A percentile compares a stretch with the other conserved stretches of the same genome.
These are phyloP conservation scores for Mesorhabditis spiculigera DNA, from an alignment of 2,888 invertebrate species.

Conservation along the genomic window DNA sequence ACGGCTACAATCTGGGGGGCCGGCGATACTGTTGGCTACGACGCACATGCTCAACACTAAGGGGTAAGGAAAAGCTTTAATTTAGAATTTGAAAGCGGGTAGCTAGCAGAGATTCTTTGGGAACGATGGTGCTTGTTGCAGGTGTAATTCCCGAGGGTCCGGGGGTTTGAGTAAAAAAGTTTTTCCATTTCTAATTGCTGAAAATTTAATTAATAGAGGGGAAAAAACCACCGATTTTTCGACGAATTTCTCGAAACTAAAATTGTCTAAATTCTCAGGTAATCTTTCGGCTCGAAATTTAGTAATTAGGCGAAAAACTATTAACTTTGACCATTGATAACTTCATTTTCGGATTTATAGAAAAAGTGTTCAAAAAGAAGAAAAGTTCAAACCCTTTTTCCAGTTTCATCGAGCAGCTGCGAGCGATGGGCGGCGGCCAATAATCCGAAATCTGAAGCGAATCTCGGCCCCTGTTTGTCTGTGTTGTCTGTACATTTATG, in stretches of 20 bases:
- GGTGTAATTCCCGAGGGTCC: too few relatives aligned
- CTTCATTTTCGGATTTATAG: not conserved
- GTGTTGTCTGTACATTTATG: too few relatives aligned
- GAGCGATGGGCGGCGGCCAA: not conserved
- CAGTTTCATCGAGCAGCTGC: not conserved
- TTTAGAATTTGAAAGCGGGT: not conserved
- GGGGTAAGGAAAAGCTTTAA: slow-evolving; percentile 15
- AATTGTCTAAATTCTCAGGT: not conserved
- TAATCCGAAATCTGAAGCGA: not conserved
- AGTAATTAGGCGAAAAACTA: not conserved
- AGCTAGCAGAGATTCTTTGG: not conserved
- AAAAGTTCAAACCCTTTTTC: not conserved
- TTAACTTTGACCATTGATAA: not conserved
- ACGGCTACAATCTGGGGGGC: slow-evolving; percentile 23
- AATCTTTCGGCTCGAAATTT: not conserved
- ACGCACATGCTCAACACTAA: slow-evolving; percentile 46
- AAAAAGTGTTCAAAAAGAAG: not conserved
- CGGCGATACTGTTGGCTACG: slow-evolving; percentile 39
- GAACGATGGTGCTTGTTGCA: too few relatives aligned
- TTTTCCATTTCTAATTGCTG: too few relatives aligned
- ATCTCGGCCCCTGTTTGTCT: too few relatives aligned
- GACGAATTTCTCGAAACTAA: too few relatives aligned
- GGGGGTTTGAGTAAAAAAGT: too few relatives aligned
- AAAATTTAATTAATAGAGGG: too few relatives aligned
- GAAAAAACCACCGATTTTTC: too few relatives aligned